Evolutionary conservation across 2,888 invertebrate species (phyloP).

Genomic region (Shargacucullia verbasci): DNA sequence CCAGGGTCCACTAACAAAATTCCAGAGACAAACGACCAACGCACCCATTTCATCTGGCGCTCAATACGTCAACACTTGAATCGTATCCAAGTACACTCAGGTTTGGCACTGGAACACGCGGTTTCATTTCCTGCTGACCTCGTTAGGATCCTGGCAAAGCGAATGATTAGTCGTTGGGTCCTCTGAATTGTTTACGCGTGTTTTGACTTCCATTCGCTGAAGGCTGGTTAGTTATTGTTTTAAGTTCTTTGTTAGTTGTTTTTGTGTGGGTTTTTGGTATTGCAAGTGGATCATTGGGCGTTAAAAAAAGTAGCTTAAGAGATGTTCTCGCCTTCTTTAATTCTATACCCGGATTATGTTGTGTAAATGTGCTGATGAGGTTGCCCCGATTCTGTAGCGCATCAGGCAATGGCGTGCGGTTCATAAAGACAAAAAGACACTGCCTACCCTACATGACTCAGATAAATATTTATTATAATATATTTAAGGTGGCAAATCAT

Average conservation of each 20-base stretch:
- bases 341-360: no score
- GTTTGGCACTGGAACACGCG: conserved; percentile 62
- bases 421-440: no score
- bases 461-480: no score
- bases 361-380: no score
- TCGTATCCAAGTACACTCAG: conserved; percentile 61
- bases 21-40: conserved; percentile 11
- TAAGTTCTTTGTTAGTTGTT: conserved; percentile 6
- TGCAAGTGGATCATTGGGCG: neutral
- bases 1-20: conserved; percentile 6
- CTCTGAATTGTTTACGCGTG: conserved; percentile 36
- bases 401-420: no score
- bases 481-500: no score
- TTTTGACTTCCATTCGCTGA: conserved; percentile 36
- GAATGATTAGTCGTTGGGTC: conserved; percentile 42
- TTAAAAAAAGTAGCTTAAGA: no score
- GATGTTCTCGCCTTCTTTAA: no score
- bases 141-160: conserved; percentile 45
- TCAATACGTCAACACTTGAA: conserved; percentile 63
- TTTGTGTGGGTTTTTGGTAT: conserved; percentile 12
- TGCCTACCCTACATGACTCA: no score
- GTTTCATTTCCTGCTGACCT: conserved; percentile 63
- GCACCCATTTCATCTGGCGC: conserved; percentile 35
- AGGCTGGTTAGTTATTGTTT: conserved; percentile 20
- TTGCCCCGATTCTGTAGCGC: no score